Conservation (phyloP, 2,113 vertebrate genomes). For the Actenoides hombroni region DNA sequence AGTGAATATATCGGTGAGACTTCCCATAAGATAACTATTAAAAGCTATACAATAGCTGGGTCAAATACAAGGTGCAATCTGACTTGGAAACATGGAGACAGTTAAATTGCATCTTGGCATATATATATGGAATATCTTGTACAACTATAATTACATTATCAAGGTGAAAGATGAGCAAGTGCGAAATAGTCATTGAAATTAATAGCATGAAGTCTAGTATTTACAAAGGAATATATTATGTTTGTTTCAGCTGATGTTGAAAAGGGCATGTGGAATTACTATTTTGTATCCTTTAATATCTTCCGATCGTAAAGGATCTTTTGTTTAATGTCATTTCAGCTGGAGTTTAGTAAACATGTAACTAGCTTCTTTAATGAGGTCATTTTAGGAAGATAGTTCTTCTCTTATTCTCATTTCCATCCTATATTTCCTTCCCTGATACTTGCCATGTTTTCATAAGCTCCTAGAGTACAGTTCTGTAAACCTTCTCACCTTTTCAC, state of each 20-base stretch:
- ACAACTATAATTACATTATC: conserved; percentile 67
- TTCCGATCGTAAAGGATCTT: conserved; percentile 32
- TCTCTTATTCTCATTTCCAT: not conserved
- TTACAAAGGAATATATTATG: conserved; percentile 50
- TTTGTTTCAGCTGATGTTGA: conserved; percentile 42
- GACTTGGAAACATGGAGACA: conserved; percentile 38
- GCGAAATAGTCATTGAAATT: conserved; percentile 54
- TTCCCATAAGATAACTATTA: not conserved
- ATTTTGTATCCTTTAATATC: conserved; percentile 43
- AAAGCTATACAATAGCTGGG: not conserved
- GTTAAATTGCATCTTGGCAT: conserved; percentile 55
- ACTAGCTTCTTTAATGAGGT: conserved; percentile 20
- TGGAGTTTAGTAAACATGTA: conserved; percentile 44
- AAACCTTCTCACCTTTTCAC: not conserved
- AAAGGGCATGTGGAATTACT: conserved; percentile 47
- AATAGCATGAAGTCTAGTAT: conserved; percentile 50
- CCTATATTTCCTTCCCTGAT: not conserved
- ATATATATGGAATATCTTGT: conserved; percentile 53
- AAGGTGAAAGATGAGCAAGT: conserved; percentile 64
- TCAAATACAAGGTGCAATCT: conserved; percentile 37
- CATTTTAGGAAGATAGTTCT: not conserved
- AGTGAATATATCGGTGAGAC: not conserved
- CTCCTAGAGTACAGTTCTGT: not conserved
- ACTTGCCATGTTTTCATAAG: not conserved
- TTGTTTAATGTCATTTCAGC: conserved; percentile 29